These are phyloP conservation scores for Lacerta bilineata DNA, from an alignment of 2,797 vertebrate species.

Conservation along the genomic window DNA sequence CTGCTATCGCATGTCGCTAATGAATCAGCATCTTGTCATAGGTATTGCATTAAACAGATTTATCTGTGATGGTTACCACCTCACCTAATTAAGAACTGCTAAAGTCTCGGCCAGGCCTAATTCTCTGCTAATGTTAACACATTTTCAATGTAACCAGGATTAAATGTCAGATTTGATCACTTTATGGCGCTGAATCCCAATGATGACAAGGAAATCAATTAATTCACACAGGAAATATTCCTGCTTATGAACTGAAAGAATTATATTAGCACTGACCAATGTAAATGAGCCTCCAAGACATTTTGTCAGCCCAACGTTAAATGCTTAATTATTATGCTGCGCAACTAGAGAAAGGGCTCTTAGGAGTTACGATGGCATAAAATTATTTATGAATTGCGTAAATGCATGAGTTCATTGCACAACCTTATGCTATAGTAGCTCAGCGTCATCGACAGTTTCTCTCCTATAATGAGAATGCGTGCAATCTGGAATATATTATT, in stretches of 20 bases:
- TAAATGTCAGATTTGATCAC: slow-evolving; percentile 57
- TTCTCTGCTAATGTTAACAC: slow-evolving; percentile 37
- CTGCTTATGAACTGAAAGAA: slow-evolving; percentile 34
- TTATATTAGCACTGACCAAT: slow-evolving; percentile 51
- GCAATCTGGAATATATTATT: slow-evolving; percentile 60
- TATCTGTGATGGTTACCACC: slow-evolving; percentile 17
- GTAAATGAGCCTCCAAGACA: slow-evolving; percentile 17
- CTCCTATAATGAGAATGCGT: slow-evolving; percentile 36
- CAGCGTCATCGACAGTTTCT: slow-evolving; percentile 49
- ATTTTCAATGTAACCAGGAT: slow-evolving; percentile 43
- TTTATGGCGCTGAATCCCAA: slow-evolving; percentile 37
- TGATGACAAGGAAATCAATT: slow-evolving; percentile 61
- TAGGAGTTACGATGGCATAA: slow-evolving; percentile 53
- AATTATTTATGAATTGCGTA: slow-evolving; percentile 58
- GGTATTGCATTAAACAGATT: slow-evolving; percentile 11
- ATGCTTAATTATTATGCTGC: slow-evolving; percentile 52
- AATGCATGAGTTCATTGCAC: slow-evolving; percentile 53
- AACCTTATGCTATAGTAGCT: slow-evolving; percentile 49
- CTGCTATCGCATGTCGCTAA: background rate
- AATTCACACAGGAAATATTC: slow-evolving; percentile 60
- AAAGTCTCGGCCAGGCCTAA: slow-evolving; percentile 38
- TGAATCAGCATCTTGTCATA: slow-evolving; percentile 9
- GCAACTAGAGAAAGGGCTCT: slow-evolving; percentile 45
- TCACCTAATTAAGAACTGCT: slow-evolving; percentile 38
- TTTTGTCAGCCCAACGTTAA: slow-evolving; percentile 61